Base-by-base conservation (phyloP, 1,140 invertebrate species). In the Hypsibius dujardini region DNA sequence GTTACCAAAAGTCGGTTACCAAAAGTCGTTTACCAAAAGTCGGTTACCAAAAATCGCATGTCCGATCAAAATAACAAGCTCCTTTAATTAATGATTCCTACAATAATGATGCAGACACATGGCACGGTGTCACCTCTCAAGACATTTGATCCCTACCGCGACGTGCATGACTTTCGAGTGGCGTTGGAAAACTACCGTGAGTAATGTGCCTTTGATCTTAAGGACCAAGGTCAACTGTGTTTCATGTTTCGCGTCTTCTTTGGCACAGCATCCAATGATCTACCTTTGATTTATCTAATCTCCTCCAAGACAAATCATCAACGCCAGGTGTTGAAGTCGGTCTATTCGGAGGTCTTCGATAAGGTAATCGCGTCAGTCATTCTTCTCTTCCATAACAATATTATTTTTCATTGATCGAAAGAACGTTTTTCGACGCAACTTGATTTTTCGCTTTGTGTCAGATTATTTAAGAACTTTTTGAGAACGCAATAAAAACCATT, bases 71-170 rank as follows among this genome's bases (percentile, higher is more conserved):
- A n/a, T n/a, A n/a, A n/a, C n/a, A n/a, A n/a, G n/a, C n/a, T n/a
- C n/a, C n/a, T n/a, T n/a, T n/a, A n/a, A n/a, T n/a, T n/a, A n/a
- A n/a, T n/a, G n/a, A n/a, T n/a, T n/a, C n/a, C n/a, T n/a, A n/a
- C n/a, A n/a, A n/a, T n/a, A n/a, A n/a, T n/a, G n/a, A n/a, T 67
- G 42, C 62, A 67, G 62, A 67, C 62, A 42, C 62, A 67, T 42
- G 62, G 62, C 62, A 67, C 62, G 3, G 62, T 67, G 7, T 67
- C 62, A 14, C 62, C 62, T 42, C 45, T 67, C 12, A 67, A 67
- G 42, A 67, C 7, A 12, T 67, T 67, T 67, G 62, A 67, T 42
- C 62, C 62, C 3, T 67, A 67, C 62, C 62, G 62, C 3, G 62
- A 67, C 45, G 42, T 67, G 12, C 62, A 67, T 42, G 62, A 67